Evolutionary conservation across 1,140 invertebrate genomes (phyloP).

Genomic region (Cotesia chilonis): DNA sequence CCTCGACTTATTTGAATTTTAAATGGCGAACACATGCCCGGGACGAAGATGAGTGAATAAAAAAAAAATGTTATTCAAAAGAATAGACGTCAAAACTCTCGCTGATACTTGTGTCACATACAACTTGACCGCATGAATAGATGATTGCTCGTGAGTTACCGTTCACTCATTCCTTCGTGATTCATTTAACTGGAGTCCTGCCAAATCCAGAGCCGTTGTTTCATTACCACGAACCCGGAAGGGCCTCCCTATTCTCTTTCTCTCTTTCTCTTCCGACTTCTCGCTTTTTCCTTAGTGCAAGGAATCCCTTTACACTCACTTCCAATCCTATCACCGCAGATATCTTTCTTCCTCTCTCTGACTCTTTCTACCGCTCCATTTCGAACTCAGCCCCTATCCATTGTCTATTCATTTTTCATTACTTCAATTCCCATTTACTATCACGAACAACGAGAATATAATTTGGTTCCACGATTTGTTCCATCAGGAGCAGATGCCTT

Average conservation of each 20-base stretch:
- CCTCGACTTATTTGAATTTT: not conserved
- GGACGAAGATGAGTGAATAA: too few species aligned
- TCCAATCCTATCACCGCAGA: too few species aligned
- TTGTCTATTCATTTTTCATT: conserved; percentile 36
- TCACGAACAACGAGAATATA: conserved; percentile 3
- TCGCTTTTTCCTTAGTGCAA: too few species aligned
- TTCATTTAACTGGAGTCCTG: conserved; percentile 55
- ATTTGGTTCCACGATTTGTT: not conserved
- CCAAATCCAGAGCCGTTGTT: conserved; percentile 54
- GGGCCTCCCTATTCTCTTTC: conserved; percentile 38
- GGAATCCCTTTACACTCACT: not conserved
- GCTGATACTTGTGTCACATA: conserved; percentile 22
- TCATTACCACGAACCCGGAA: conserved; percentile 48
- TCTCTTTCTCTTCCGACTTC: too few species aligned
- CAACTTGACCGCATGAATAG: conserved; percentile 37
- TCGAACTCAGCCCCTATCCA: not conserved
- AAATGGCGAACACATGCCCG: too few species aligned
- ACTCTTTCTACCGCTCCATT: not conserved
- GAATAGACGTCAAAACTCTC: not conserved
- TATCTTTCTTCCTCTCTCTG: not conserved
- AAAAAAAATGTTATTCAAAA: too few species aligned
- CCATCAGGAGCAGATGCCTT: not conserved
- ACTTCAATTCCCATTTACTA: not conserved
- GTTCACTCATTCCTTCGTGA: conserved; percentile 50
- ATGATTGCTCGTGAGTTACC: conserved; percentile 51